Evolutionary conservation across 2,113 vertebrate genomes (phyloP), one percentile per base, ranked within the genome.

Genomic region (Rostratula benghalensis): DNA sequence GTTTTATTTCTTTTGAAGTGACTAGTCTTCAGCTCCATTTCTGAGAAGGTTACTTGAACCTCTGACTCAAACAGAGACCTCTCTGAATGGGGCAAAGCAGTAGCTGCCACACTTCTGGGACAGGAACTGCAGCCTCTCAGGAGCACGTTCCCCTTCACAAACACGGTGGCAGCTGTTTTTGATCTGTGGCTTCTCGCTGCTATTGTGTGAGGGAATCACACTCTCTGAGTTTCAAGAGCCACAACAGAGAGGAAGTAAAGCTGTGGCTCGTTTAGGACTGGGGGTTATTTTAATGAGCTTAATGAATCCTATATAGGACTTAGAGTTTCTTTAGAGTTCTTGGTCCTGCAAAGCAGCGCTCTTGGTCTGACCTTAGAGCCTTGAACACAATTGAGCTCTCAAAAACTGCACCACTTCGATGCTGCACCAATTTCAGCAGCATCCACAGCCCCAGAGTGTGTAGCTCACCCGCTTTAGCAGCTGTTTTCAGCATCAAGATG

Each of bases 281-380:
- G 69, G 73, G 95, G 89, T 95, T 94, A 95, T 87, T 96, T 95
- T 96, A 96, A 96, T 88, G 48, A 95, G 56, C 86, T 92, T 96
- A 95, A 94, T 96, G 94, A 89, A 92, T 94, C 76, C 92, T 95
- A 28, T 92, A 86, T 71, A 89, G 90, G 89, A 84, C 88, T 50
- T 85, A 83, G 84, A 92, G 64, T 90, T 92, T 89, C 82, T 86
- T 50, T 54, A 30, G 92, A 81, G 79, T 86, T 83, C 56, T 91
- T 46, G 73, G 87, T 74, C 82, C 64, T 92, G 51, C 87, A 81
- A 74, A 95, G 68, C 71, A 45, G 79, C 0, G 3, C 37, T 67
- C 51, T 74, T 56, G 27, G 51, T n/a, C 46, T 92, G 94, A 93
- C 92, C 88, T 83, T 85, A 71, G 76, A 94, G 88, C 75, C 68